These are phyloP conservation scores for Aleiodes testaceus DNA, from an alignment of 2,888 invertebrate genomes.

Conservation along the genomic window DNA sequence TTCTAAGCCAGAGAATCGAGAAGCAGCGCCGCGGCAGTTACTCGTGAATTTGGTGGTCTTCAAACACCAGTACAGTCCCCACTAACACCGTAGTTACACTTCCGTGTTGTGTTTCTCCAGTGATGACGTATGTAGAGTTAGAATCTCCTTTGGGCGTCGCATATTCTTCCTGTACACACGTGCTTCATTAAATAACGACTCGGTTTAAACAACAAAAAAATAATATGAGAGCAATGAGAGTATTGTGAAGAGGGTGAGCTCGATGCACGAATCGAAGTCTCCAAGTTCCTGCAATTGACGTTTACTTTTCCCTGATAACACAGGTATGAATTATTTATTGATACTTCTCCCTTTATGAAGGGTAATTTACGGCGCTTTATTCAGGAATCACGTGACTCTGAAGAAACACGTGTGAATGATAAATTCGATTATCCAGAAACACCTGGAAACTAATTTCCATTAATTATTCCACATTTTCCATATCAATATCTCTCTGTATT, in stretches of 20 bases:
- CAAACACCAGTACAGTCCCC: constrained; percentile 28
- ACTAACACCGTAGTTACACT: constrained; percentile 44
- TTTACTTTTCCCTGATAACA: too few species aligned
- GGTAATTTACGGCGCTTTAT: not conserved
- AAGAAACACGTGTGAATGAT: constrained; percentile 48
- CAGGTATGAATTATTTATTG: too few species aligned
- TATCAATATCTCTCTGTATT: not conserved
- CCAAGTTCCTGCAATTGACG: constrained; percentile 3
- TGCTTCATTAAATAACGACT: constrained; percentile 54
- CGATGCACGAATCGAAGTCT: constrained; percentile 27
- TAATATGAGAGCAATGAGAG: not conserved
- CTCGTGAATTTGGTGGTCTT: constrained; percentile 29
- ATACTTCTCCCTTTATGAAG: not conserved
- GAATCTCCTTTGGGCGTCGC: constrained; percentile 36
- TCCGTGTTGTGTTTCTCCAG: constrained; percentile 53
- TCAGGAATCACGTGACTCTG: constrained; percentile 43
- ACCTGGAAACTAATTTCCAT: constrained; percentile 48
- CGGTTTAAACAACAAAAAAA: too few species aligned
- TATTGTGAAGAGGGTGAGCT: constrained; percentile 32
- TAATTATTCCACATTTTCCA: not conserved
- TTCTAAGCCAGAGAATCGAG: constrained; percentile 4
- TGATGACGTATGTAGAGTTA: constrained; percentile 49
- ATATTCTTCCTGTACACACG: constrained; percentile 48
- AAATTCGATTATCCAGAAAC: constrained; percentile 55
- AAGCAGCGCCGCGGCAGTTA: constrained; percentile 9